Evolutionary conservation across 1,140 invertebrate species (phyloP).

Genomic region (Drosophila triauraria): DNA sequence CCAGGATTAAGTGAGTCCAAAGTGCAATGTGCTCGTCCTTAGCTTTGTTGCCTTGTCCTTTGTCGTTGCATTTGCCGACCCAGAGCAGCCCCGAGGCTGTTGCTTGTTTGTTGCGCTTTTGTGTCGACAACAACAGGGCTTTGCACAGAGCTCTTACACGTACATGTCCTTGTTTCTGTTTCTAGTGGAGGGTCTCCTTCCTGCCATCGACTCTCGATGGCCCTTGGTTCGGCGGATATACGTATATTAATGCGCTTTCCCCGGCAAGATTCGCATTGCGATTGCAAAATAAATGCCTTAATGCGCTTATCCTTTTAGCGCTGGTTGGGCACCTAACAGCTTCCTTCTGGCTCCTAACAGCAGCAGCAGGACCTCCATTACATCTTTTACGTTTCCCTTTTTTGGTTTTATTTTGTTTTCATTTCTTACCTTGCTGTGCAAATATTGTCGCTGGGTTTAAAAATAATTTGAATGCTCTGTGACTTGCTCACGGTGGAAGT

Average conservation of each 20-base stretch:
- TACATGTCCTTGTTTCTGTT: conserved; percentile 56
- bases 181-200: conserved; percentile 39
- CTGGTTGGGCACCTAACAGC: conserved; percentile 52
- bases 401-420: background rate
- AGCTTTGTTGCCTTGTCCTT: conserved; percentile 48
- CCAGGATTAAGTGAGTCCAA: conserved; percentile 75
- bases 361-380: conserved; percentile 5
- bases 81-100: conserved; percentile 43
- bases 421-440: conserved; percentile 48
- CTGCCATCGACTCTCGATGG: conserved; percentile 38
- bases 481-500: conserved; percentile 41
- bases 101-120: conserved; percentile 78
- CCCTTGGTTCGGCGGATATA: conserved; percentile 15
- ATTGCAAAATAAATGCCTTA: conserved; percentile 78
- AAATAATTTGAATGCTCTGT: conserved; percentile 70
- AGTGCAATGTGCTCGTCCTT: conserved; percentile 54
- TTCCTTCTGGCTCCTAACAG: background rate
- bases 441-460: conserved; percentile 66
- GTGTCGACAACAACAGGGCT: conserved; percentile 53
- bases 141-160: conserved; percentile 16
- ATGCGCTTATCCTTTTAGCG: conserved; percentile 81
- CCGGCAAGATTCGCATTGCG: conserved; percentile 58
- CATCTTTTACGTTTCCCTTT: conserved; percentile 1
- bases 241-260: conserved; percentile 64
- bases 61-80: conserved; percentile 58